These are phyloP conservation scores for Procavia capensis DNA, from an alignment of 2,113 vertebrate species.

Conservation along the genomic window DNA sequence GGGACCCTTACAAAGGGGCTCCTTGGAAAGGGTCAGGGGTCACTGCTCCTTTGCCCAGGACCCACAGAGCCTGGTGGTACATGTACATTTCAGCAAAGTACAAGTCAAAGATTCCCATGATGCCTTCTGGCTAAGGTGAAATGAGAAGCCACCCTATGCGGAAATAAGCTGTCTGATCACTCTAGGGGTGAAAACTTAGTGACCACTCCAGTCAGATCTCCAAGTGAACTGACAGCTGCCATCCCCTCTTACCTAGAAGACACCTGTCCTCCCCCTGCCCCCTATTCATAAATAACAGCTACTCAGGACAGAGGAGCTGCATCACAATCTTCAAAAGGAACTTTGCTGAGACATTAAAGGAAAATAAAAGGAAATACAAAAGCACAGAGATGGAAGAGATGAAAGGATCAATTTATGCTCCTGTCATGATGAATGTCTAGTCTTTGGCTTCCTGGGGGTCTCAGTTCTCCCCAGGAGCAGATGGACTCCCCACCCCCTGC, in stretches of 20 bases:
- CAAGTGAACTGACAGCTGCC: not conserved
- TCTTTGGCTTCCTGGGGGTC: not conserved
- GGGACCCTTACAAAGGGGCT: not conserved
- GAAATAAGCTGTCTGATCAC: not conserved
- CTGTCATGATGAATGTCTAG: conserved; percentile 55
- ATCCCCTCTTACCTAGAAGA: not conserved
- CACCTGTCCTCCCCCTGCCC: conserved; percentile 1
- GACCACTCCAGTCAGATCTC: not conserved
- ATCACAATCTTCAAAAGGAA: conserved; percentile 64
- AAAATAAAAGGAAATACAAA: conserved; percentile 66
- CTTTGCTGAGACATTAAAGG: conserved; percentile 72
- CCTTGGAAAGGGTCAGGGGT: not conserved
- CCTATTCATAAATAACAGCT: too few species aligned
- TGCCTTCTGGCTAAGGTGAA: not conserved
- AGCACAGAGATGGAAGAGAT: conserved; percentile 40
- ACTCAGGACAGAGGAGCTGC: not conserved
- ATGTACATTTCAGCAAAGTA: not conserved
- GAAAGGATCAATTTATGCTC: conserved; percentile 25
- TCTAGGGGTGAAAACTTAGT: not conserved
- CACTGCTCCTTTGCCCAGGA: not conserved
- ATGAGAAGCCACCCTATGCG: not conserved
- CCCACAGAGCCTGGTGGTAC: not conserved
- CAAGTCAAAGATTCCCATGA: not conserved
- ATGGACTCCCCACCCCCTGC: not conserved
- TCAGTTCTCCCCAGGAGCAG: not conserved